Evolutionary conservation across 2,888 invertebrate genomes (phyloP), one percentile per base, ranked within the genome.

Genomic region (Alviniconcha strummeri): DNA sequence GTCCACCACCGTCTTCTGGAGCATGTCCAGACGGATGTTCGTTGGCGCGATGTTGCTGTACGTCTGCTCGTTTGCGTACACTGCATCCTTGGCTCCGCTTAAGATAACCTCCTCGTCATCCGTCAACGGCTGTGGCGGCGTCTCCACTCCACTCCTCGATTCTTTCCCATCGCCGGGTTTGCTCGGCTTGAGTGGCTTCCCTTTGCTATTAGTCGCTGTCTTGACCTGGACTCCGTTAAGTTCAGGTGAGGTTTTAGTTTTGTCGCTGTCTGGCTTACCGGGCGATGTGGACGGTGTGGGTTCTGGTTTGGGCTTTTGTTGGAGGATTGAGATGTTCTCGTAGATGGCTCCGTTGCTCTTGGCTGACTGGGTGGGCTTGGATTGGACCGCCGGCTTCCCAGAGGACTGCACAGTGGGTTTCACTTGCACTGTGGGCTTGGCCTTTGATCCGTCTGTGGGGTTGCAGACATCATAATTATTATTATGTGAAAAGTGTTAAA

Each of bases 321-420:
- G 36, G 19, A 19, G 57, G 67, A 79, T 64, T 17, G 17, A 17
- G 5, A 79, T 64, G 17, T 79, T 79, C 9, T 79, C 79, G 79
- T 79, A 79, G 79, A 79, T 67, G 67, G 79, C 79, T 0, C 79
- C 79, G 52, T 79, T 79, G 64, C 5, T 9, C 17, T 67, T 60
- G 79, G 67, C 15, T 6, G 64, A 6, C 57, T 77, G 76, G 5
- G 4, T 17, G 19, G 8, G 11, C n/a, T 56, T 9, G 9, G 17
- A 19, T 1, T 0, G 36, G 36, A 36, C 36, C 36, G 36, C 36
- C 36, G 36, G 36, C 36, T 36, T 36, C n/a, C n/a, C n/a, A n/a
- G n/a, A n/a, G 56, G 56, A 6, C 19, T 77, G 56, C 57, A 77
- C 60, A n/a, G 15, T 13, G 15, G 79, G 79, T 17, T 79, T 79